phyloP scores from a whole-genome alignment of 2,113 vertebrate species.

The Mesocricetus auratus region DNA sequence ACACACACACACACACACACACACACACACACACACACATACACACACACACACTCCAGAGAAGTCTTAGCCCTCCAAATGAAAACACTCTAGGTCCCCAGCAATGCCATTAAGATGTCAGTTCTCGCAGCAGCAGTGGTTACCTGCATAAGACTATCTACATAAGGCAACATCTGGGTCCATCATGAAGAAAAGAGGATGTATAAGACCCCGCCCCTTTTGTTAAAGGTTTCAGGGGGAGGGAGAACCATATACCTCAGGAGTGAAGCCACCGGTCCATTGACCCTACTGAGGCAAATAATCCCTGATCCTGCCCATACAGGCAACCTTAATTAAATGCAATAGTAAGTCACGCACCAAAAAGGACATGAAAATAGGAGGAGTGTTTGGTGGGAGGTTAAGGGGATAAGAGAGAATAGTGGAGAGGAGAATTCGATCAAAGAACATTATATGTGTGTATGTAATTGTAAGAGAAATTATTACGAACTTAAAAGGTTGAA shows the following conservation, averaged over 20 bases:
- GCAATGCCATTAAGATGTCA: neutral
- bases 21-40: neutral
- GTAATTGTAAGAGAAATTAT: neutral
- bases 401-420: neutral
- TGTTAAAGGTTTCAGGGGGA: neutral
- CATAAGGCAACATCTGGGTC: neutral
- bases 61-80: neutral
- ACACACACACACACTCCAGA: neutral
- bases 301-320: neutral
- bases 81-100: constrained; percentile 9
- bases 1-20: neutral
- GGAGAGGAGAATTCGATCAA: neutral
- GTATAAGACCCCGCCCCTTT: neutral
- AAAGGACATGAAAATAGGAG: neutral
- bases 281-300: neutral
- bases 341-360: neutral
- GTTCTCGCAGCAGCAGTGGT: neutral
- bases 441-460: neutral
- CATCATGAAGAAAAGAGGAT: neutral
- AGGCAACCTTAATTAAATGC: neutral
- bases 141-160: neutral
- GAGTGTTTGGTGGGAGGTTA: neutral
- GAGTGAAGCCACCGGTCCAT: neutral
- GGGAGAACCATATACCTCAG: neutral
- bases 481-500: neutral